Evolutionary conservation across 2,113 vertebrate genomes (phyloP).

Genomic region (Phyllopteryx taeniolatus): DNA sequence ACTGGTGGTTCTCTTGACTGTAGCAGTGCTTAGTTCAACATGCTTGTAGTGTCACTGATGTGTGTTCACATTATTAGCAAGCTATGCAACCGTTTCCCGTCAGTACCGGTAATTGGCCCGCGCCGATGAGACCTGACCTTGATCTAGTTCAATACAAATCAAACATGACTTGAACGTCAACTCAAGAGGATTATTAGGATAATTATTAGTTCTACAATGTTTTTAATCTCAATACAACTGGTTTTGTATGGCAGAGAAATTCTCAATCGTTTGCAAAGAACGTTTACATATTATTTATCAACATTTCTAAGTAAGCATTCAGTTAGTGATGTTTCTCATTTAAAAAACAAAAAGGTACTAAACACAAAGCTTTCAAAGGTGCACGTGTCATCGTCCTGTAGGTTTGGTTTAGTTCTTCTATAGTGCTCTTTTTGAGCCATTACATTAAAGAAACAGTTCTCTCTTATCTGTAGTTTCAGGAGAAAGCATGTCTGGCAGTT

Average conservation of each 20-base stretch:
- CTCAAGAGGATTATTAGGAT: conserved; percentile 28
- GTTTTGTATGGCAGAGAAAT: not conserved
- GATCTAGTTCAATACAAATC: conserved; percentile 39
- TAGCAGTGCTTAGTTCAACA: conserved; percentile 21
- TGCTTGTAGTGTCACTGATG: conserved; percentile 38
- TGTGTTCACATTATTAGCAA: conserved; percentile 15
- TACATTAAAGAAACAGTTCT: conserved; percentile 49
- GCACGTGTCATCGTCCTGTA: conserved; percentile 36
- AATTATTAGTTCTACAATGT: conserved; percentile 19
- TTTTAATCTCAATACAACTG: conserved; percentile 8
- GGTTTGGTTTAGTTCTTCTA: conserved; percentile 39
- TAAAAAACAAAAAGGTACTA: conserved; percentile 12
- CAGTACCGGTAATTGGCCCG: conserved; percentile 41
- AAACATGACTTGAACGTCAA: conserved; percentile 21
- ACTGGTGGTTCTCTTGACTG: conserved; percentile 17
- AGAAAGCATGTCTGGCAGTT: conserved; percentile 55
- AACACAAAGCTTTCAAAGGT: conserved; percentile 24
- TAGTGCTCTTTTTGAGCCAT: conserved; percentile 39
- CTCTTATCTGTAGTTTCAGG: conserved; percentile 51
- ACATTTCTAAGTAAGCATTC: conserved; percentile 4
- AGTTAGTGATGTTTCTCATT: conserved; percentile 22
- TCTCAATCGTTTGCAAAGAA: not conserved
- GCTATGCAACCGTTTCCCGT: conserved; percentile 27
- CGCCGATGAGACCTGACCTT: conserved; percentile 43
- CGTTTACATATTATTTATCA: conserved; percentile 16